These are phyloP conservation scores for Nestor notabilis DNA, from an alignment of 2,113 vertebrate genomes.

Conservation along the genomic window DNA sequence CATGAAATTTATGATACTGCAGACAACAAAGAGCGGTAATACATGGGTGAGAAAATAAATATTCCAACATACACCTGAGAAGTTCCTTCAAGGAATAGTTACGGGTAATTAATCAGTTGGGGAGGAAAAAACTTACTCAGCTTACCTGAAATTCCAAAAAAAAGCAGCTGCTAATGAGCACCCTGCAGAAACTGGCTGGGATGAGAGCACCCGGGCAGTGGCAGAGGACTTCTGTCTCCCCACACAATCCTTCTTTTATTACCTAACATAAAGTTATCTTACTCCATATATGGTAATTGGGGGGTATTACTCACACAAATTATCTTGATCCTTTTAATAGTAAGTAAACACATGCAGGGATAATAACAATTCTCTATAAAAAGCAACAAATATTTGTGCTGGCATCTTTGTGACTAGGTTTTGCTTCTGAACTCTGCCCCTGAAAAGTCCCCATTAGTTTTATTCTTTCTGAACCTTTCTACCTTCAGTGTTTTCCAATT, in stretches of 20 bases:
- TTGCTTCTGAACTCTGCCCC: background rate
- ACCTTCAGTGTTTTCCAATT: background rate
- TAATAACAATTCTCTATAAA: slow-evolving; percentile 3
- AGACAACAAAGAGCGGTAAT: background rate
- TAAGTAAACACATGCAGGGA: background rate
- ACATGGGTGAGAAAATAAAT: background rate
- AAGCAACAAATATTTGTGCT: background rate
- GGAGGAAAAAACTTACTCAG: background rate
- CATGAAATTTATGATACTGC: background rate
- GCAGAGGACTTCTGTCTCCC: background rate
- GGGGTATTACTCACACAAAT: background rate
- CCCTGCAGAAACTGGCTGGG: background rate
- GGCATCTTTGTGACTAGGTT: background rate
- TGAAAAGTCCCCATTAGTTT: background rate
- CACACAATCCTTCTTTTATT: background rate
- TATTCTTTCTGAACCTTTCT: background rate
- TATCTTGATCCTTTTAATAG: background rate
- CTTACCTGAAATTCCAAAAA: slow-evolving; percentile 9
- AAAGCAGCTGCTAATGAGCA: background rate
- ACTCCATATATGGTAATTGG: background rate
- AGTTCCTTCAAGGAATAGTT: background rate
- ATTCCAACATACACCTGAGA: background rate
- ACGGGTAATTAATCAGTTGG: background rate
- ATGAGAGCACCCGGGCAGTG: background rate
- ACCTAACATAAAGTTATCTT: background rate